Base-by-base conservation (phyloP, 2,113 vertebrate genomes). In the Podarcis cretensis region DNA sequence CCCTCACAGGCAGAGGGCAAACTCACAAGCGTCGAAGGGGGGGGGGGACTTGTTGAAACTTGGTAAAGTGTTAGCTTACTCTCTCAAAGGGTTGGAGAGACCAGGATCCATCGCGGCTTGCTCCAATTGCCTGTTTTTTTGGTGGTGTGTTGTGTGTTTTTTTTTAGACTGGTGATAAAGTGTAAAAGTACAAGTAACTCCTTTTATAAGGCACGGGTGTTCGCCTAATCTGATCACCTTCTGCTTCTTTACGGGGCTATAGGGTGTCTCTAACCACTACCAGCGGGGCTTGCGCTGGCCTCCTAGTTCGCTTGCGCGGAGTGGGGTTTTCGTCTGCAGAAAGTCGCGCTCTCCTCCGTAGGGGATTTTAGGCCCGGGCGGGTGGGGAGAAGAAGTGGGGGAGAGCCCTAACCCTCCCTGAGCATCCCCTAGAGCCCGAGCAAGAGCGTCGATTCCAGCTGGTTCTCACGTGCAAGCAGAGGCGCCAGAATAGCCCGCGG, bases 171-270 rank as follows among this genome's bases (percentile, higher is more conserved):
- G 94, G 91, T 83, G 94, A 95, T 94, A 94, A 94, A 95, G 94
- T 94, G 94, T 91, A 92, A 93, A 92, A 94, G 94, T 93, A 96
- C 94, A 95, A 96, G 93, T 90, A 91, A 89, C 93, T 93, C 91
- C 94, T 92, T 94, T 83, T 37, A 40, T 40, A 65, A 86, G 91
- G 90, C 84, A 74, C 93, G 73, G 90, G 88, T 84, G 92, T 92
- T 92, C 92, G 74, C 90, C 96, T 96, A 94, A 96, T 94, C 91
- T 71, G 90, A 91, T 87, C 85, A 74, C 94, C 93, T 94, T 94
- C 92, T 90, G 89, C 54, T 87, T 93, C 95, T 96, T 97, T 96
- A 96, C 48, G 93, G 94, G 96, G 94, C 96, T 96, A 74, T 88
- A 89, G 96, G 93, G 95, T 69, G 94, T 89, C 92, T 89, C 91